phyloP scores from a whole-genome alignment of 2,797 vertebrate species.

The Gorsachius magnificus region DNA sequence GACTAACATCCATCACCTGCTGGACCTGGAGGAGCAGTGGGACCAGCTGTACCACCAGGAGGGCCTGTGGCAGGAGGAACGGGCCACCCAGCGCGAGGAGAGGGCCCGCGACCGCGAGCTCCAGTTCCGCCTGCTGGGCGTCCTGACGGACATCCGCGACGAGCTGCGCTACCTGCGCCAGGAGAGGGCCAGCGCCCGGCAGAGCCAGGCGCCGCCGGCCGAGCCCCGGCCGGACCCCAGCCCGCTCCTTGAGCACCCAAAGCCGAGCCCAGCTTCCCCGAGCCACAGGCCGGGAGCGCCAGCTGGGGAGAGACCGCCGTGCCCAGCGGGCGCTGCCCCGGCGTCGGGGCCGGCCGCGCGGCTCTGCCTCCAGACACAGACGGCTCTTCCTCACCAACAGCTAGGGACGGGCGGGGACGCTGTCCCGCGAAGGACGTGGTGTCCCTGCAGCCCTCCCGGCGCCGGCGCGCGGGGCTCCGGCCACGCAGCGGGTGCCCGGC shows the following conservation, averaged over 20 bases:
- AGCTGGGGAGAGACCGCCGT: neutral
- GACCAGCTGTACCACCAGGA: slow-evolving; percentile 71
- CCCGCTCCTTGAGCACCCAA: slow-evolving; percentile 34
- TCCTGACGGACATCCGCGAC: slow-evolving; percentile 72
- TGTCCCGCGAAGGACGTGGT: neutral
- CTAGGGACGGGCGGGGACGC: neutral
- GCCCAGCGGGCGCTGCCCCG: too few relatives aligned
- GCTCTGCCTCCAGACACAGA: slow-evolving; percentile 57
- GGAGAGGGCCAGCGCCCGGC: slow-evolving; percentile 37
- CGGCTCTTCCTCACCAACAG: slow-evolving; percentile 3
- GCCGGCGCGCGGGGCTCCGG: neutral
- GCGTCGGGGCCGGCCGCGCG: slow-evolving; percentile 27
- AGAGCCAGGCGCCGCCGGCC: neutral
- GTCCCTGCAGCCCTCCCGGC: neutral
- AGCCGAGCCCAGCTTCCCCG: neutral
- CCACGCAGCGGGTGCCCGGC: neutral
- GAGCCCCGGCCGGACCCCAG: neutral
- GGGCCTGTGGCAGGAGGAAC: slow-evolving; percentile 70
- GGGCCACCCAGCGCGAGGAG: slow-evolving; percentile 63
- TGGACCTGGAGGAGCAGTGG: slow-evolving; percentile 74
- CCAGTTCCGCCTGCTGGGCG: slow-evolving; percentile 62
- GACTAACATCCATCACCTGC: slow-evolving; percentile 62
- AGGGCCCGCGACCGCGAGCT: slow-evolving; percentile 64
- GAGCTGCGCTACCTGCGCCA: slow-evolving; percentile 65
- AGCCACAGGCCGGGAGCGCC: neutral